A percentile compares a stretch with the other conserved stretches of the same genome.
phyloP scores from a whole-genome alignment of 1,140 invertebrate species.

The Lutraria rhynchaena region DNA sequence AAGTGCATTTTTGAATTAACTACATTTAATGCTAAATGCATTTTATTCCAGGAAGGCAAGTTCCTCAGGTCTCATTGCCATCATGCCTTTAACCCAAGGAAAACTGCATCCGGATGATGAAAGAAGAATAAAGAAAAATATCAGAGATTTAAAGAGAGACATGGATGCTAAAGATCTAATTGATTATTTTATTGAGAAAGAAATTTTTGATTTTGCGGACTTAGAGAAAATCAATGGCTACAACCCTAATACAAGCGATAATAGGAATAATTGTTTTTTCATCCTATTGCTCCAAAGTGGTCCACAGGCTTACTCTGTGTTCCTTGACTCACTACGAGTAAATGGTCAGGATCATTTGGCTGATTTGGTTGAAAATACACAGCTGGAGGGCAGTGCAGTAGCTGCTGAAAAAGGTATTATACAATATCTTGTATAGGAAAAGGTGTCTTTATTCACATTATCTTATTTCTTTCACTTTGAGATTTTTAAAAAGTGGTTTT shows the following conservation, averaged over 20 bases:
- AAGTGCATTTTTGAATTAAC: too few species aligned
- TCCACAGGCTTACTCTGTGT: constrained; percentile 38
- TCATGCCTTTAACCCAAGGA: constrained; percentile 18
- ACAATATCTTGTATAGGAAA: too few species aligned
- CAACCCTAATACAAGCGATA: constrained; percentile 54
- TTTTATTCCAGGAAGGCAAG: too few species aligned
- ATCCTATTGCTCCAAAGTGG: constrained; percentile 33
- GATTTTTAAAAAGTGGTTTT: too few species aligned
- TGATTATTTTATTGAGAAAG: constrained; percentile 45
- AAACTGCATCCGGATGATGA: constrained; percentile 37
- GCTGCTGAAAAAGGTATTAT: too few species aligned
- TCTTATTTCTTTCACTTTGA: too few species aligned
- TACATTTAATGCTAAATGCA: too few species aligned
- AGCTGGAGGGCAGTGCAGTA: not conserved
- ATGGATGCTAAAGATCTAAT: constrained; percentile 53
- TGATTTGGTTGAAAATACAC: constrained; percentile 45
- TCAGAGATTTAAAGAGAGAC: constrained; percentile 32
- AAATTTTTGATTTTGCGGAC: constrained; percentile 55
- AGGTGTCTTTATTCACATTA: too few species aligned
- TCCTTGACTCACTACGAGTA: constrained; percentile 25
- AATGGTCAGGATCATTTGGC: constrained; percentile 19
- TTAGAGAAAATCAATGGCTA: constrained; percentile 42
- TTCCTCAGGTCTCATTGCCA: not conserved
- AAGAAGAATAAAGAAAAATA: constrained; percentile 44
- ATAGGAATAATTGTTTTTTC: constrained; percentile 48